These are phyloP conservation scores for Sebastes kiyomatsui DNA, from an alignment of 2,797 vertebrate genomes.

Conservation along the genomic window DNA sequence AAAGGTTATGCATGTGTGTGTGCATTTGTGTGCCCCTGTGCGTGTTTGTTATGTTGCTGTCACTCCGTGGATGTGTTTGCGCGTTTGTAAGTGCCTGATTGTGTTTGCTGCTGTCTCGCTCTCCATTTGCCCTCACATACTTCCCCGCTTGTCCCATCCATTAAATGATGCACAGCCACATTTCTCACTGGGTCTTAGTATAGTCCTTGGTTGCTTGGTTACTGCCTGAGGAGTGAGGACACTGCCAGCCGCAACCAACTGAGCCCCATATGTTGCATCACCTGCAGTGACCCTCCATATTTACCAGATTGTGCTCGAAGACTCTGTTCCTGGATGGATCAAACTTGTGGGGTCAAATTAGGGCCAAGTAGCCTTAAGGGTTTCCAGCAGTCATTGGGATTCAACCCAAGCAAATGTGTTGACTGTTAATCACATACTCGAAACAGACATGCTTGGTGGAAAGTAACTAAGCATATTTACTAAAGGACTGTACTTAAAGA, in stretches of 20 bases:
- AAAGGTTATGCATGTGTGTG: constrained; percentile 35
- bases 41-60: constrained; percentile 21
- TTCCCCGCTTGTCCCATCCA: constrained; percentile 15
- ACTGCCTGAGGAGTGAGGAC: constrained; percentile 45
- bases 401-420: constrained; percentile 6
- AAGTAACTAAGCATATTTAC: not conserved
- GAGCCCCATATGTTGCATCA: constrained; percentile 67
- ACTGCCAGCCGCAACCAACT: constrained; percentile 46
- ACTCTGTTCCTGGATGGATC: constrained; percentile 22
- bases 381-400: constrained; percentile 40
- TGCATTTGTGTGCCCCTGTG: not conserved
- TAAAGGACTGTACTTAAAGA: not conserved
- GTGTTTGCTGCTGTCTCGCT: constrained; percentile 27
- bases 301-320: constrained; percentile 37
- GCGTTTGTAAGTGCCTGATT: constrained; percentile 13
- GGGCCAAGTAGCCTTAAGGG: constrained; percentile 44
- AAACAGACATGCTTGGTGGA: not conserved
- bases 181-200: constrained; percentile 29
- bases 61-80: not conserved
- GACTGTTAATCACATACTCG: constrained; percentile 6
- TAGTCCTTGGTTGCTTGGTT: constrained; percentile 37
- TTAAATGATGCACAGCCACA: constrained; percentile 47
- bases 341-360: constrained; percentile 57
- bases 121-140: constrained; percentile 21
- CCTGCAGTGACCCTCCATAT: constrained; percentile 49